Evolutionary conservation across 2,797 vertebrate genomes (phyloP), one percentile per base, ranked within the genome.

Genomic region (Pseudopleuronectes americanus): DNA sequence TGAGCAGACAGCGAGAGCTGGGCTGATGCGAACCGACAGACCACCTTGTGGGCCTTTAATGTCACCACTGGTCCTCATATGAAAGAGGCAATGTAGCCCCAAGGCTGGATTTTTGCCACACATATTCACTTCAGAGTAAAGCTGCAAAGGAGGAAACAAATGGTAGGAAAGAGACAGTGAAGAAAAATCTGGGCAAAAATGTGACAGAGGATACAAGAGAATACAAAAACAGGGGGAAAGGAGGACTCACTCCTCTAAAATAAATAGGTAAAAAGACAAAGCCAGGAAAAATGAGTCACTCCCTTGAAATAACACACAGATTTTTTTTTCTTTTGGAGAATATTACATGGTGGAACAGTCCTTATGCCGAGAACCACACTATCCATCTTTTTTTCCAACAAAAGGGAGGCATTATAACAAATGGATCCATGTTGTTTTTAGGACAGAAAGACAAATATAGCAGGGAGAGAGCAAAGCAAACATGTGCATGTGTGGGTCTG

Each of bases 1-100:
- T 57, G 59, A 13, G 1, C 64, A 74, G 79, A 84, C 78, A 79
- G 78, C 22, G 55, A 77, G 77, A 83, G 83, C 81, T 45, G 43
- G 76, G 76, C 88, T 93, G 91, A 93, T 91, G 83, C 88, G 87
- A 92, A 91, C 75, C 55, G 93, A 94, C 92, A 90, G 85, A 80
- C 80, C 71, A 63, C 57, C 83, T 87, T 91, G 83, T 73, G 73
- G 86, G 88, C 86, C 93, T 93, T 94, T 90, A 92, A 91, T 89
- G 86, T 90, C 87, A 93, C 83, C 81, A 76, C 88, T 83, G 90
- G 90, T 93, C 86, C 83, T 88, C 87, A 90, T 87, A 93, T 91
- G 80, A 92, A 91, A 87, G 80, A 87, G 76, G 77, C 81, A 71
- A 87, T 86, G 81, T 86, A 87, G 84, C 86, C 91, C 80, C 76